Percentiles rank a stretch among this genome's conserved stretches.
Conservation (phyloP, 2,113 vertebrate genomes). For the Gopherus flavomarginatus region DNA sequence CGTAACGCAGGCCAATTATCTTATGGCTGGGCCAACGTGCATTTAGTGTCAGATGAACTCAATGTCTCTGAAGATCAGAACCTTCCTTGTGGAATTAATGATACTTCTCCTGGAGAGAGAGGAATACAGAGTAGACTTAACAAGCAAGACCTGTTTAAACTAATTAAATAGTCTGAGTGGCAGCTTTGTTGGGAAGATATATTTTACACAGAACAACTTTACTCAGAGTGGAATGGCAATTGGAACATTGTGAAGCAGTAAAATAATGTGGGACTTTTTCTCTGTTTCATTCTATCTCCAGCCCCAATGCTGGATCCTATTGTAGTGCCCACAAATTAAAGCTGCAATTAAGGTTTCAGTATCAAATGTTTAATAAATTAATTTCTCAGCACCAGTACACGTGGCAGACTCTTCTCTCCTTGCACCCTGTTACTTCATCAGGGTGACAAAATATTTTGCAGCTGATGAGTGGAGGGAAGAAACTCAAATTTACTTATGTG, state of each 20-base stretch:
- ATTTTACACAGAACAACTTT: neutral
- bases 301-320: neutral
- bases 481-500: neutral
- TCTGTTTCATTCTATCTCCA: too few species aligned
- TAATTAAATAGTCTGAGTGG: neutral
- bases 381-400: neutral
- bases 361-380: neutral
- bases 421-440: neutral
- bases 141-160: neutral
- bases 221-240: neutral
- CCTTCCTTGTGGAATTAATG: neutral
- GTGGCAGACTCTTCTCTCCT: neutral
- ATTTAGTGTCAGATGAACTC: neutral
- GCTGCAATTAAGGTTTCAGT: too few species aligned
- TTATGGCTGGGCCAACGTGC: neutral
- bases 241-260: neutral
- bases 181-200: neutral
- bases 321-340: neutral
- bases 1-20: neutral
- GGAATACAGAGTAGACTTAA: neutral
- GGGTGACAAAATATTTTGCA: neutral
- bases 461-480: neutral
- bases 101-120: neutral
- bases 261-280: neutral
- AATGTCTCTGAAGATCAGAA: accelerated